Conservation (phyloP, 2,797 vertebrate genomes). For the Lemur catta region DNA sequence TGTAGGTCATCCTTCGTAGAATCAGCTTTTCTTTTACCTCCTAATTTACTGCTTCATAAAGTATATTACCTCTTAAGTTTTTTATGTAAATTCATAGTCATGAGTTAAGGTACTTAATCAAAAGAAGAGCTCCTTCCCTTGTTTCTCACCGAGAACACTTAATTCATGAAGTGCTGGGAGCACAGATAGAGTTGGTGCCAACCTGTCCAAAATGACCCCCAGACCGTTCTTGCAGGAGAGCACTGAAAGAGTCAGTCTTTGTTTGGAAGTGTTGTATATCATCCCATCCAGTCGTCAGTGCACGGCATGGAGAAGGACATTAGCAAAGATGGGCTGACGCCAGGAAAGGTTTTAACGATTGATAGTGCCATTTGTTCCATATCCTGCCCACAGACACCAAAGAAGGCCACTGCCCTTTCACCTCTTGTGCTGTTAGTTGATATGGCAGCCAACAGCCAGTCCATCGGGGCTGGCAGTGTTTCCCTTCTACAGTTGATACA, state of each 20-base stretch:
- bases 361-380: slow-evolving; percentile 46
- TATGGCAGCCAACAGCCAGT: not conserved
- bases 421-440: slow-evolving; percentile 61
- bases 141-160: not conserved
- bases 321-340: slow-evolving; percentile 54
- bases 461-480: not conserved
- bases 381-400: slow-evolving; percentile 28
- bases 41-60: not conserved
- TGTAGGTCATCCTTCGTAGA: not conserved
- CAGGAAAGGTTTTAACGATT: slow-evolving; percentile 66
- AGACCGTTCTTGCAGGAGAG: not conserved
- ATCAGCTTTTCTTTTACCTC: not conserved
- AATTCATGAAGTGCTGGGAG: not conserved
- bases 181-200: not conserved
- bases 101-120: not conserved
- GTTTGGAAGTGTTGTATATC: not conserved
- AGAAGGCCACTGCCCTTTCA: slow-evolving; percentile 55
- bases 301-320: not conserved
- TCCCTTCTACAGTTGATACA: slow-evolving; percentile 46
- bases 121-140: not conserved
- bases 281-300: not conserved
- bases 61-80: not conserved
- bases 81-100: not conserved
- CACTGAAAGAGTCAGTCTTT: not conserved
- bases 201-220: not conserved